Evolutionary conservation across 2,888 invertebrate species (phyloP), one percentile per base, ranked within the genome.

Genomic region (Ferdinandea cuprea): DNA sequence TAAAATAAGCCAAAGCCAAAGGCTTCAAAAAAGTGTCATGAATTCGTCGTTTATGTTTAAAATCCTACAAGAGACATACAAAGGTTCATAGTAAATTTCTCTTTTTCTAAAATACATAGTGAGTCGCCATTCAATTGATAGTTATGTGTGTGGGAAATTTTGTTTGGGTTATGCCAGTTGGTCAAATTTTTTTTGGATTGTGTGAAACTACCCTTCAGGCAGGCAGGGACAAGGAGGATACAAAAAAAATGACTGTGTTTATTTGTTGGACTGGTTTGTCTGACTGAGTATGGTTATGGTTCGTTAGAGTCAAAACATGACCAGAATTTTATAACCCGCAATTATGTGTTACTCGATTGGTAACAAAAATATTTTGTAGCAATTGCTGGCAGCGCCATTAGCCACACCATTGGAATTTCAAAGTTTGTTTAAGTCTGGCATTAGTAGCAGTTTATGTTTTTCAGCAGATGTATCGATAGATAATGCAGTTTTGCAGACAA

Each of bases 241-340:
- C 1, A 15, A n/a, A 32, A 48, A 42, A n/a, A n/a, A n/a, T n/a
- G n/a, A n/a, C n/a, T n/a, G n/a, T 28, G 44, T 17, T 15, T 21
- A 17, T 54, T 37, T 76, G 59, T 37, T 13, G 11, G 30, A 32
- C 15, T 13, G 11, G 30, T 25, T 15, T 56, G 37, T 44, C 21
- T 73, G 13, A 13, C 21, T 8, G 71, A 15, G 8, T 15, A 15
- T 63, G 48, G 61, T 40, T 77, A 66, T 77, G 65, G 77, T 77
- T 81, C 81, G 81, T 81, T 81, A 81, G 77, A 77, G 58, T 77
- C 21, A 71, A 77, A 81, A 66, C 81, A 81, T 81, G 81, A 81
- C 77, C 35, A 4, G 81, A 77, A 81, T 81, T 66, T 77, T 42
- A 81, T 77, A 81, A 77, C 71, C 32, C 65, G 63, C 81, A 81